These are phyloP conservation scores for Melieria crassipennis DNA, from an alignment of 2,888 invertebrate genomes.

Conservation along the genomic window DNA sequence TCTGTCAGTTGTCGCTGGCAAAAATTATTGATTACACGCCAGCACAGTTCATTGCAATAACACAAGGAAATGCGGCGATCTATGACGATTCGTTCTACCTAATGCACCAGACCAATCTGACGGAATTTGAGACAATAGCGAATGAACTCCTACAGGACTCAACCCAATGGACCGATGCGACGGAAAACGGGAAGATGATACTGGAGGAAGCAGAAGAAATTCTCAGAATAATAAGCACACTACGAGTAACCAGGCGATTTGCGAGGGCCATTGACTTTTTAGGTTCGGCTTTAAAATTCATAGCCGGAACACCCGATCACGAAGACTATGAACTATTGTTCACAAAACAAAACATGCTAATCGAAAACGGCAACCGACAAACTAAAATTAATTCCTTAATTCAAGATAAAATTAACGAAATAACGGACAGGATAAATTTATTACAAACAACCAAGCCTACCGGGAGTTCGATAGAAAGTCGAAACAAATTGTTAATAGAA, in stretches of 20 bases:
- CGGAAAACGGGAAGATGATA: no score
- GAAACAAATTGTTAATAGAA: neutral
- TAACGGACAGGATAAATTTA: neutral
- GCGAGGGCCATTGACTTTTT: no score
- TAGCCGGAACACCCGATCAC: neutral
- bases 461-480: neutral
- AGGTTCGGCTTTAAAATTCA: neutral
- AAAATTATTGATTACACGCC: no score
- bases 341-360: neutral
- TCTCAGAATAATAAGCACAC: neutral
- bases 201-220: no score
- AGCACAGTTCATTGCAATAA: no score
- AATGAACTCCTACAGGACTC: no score
- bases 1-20: no score
- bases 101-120: no score
- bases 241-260: neutral
- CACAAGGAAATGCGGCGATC: no score
- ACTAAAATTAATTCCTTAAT: neutral
- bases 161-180: no score
- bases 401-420: neutral
- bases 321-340: neutral
- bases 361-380: neutral
- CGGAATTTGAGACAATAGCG: no score
- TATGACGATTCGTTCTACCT: no score
- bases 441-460: neutral